These are phyloP conservation scores for Odontothrips loti DNA, from an alignment of 2,888 invertebrate genomes.

Conservation along the genomic window DNA sequence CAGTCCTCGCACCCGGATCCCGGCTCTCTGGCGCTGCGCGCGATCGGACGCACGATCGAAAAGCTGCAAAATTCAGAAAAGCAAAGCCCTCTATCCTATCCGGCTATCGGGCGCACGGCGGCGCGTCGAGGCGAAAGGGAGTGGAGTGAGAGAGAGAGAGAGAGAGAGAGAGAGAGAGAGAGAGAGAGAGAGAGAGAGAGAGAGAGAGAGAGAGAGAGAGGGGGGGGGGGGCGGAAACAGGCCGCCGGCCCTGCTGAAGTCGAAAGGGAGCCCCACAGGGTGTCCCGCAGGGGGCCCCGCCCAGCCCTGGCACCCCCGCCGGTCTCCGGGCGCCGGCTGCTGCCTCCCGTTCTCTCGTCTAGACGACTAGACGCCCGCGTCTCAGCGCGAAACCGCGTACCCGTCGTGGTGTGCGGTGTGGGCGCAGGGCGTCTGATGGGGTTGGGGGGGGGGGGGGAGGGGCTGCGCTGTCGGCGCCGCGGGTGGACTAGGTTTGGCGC, in stretches of 20 bases:
- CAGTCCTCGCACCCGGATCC: not conserved
- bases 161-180: no score
- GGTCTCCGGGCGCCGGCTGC: no score
- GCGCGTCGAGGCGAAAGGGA: not conserved
- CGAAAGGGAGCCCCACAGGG: no score
- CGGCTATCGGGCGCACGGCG: not conserved
- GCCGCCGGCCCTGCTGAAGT: no score
- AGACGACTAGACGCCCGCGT: not conserved
- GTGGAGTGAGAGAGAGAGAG: not conserved
- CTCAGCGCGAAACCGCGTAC: not conserved
- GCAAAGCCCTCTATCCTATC: conserved; percentile 6
- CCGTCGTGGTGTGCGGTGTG: not conserved
- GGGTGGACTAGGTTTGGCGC: not conserved
- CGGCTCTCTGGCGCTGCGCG: no score
- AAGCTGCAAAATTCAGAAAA: conserved; percentile 7
- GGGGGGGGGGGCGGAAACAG: no score
- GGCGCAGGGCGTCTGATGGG: not conserved
- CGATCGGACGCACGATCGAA: no score
- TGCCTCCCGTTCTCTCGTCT: no score
- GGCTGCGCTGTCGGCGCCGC: not conserved
- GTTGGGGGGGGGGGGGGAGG: not conserved
- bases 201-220: no score
- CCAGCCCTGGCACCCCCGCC: no score
- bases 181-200: no score
- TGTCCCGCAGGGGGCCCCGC: no score